Percentiles rank a stretch among this genome's conserved stretches.
Evolutionary conservation across 2,888 invertebrate genomes (phyloP).

Genomic region (Theretra japonica): DNA sequence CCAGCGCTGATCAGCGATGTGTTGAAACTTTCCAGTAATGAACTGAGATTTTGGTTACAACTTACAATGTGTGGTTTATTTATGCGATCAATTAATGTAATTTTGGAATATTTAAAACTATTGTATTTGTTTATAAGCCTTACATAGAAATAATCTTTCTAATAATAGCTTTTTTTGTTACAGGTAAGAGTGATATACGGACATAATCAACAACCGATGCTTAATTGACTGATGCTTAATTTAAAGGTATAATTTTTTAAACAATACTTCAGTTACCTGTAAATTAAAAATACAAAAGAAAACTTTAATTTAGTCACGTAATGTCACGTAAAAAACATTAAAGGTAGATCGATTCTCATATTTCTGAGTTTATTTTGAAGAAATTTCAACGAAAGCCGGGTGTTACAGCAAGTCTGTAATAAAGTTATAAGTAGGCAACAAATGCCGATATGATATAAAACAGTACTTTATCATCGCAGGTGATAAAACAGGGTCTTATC

Average conservation of each 20-base stretch:
- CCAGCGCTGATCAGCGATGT: not conserved
- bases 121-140: not conserved
- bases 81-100: not conserved
- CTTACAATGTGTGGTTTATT: not conserved
- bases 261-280: no score
- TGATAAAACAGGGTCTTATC: slow-evolving; percentile 78
- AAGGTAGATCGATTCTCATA: not conserved
- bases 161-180: slow-evolving; percentile 2
- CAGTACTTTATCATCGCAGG: slow-evolving; percentile 39
- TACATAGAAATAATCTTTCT: not conserved
- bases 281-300: no score
- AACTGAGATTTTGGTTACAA: not conserved
- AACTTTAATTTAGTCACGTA: no score
- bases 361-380: not conserved
- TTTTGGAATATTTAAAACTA: not conserved
- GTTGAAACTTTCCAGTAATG: not conserved
- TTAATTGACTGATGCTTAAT: no score
- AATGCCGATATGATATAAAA: slow-evolving; percentile 26
- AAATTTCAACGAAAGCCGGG: not conserved
- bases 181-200: not conserved
- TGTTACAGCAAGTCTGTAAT: not conserved
- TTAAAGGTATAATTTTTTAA: no score
- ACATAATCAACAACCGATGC: no score
- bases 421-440: slow-evolving; percentile 22
- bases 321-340: not conserved